Conservation (phyloP, 2,113 vertebrate genomes). For the Spea multiplicata region DNA sequence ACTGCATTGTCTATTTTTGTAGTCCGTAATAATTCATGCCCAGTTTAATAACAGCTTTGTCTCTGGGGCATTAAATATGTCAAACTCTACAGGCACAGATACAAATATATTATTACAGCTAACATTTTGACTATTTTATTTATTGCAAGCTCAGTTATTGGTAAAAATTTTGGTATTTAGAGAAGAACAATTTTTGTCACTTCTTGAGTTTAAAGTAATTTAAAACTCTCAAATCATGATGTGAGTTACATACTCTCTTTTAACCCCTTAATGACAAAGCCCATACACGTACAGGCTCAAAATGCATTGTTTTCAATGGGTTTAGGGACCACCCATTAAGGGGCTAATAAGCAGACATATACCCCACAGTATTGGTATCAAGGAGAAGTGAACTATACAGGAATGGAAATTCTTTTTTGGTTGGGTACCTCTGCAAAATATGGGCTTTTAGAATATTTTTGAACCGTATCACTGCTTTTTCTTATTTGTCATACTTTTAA, state of each 20-base stretch:
- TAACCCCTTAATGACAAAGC: too few relatives aligned
- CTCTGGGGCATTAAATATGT: conserved; percentile 39
- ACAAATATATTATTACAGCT: conserved; percentile 31
- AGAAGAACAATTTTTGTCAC: neutral
- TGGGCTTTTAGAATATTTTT: neutral
- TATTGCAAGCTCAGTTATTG: conserved; percentile 15
- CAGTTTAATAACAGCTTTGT: conserved; percentile 39
- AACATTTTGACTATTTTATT: conserved; percentile 34
- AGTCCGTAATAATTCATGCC: conserved; percentile 28
- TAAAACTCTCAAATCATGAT: neutral
- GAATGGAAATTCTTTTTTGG: neutral
- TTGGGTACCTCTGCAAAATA: neutral
- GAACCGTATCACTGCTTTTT: too few relatives aligned
- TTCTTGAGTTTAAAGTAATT: neutral
- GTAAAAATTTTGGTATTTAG: conserved; percentile 11
- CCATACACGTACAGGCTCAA: too few relatives aligned
- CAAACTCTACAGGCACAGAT: conserved; percentile 12
- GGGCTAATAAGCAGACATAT: neutral
- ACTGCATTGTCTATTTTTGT: conserved; percentile 40
- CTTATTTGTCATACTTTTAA: too few relatives aligned
- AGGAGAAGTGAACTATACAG: neutral
- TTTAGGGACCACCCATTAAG: neutral
- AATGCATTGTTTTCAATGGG: neutral
- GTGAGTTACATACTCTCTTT: neutral
- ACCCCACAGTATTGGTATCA: neutral